A percentile compares a stretch with the other conserved stretches of the same genome.
phyloP scores from a whole-genome alignment of 1,140 invertebrate species.

The Rhysida immarginata region DNA sequence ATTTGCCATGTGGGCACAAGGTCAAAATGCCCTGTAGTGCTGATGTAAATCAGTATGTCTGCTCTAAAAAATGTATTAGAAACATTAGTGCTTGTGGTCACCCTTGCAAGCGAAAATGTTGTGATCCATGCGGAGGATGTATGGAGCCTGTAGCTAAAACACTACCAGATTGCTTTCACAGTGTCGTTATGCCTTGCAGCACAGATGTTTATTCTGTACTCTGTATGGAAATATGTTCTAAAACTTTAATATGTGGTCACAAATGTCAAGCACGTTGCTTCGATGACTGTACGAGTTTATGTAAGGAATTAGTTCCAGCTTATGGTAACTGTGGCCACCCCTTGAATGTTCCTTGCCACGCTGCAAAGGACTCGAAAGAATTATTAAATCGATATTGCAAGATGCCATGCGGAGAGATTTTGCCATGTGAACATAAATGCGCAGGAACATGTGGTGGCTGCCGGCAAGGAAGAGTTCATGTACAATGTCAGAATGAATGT shows the following conservation, averaged over 20 bases:
- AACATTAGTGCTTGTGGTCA: constrained; percentile 1
- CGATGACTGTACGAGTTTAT: constrained; percentile 19
- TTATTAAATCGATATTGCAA: constrained; percentile 24
- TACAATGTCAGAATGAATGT: constrained; percentile 41
- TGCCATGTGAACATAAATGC: constrained; percentile 42
- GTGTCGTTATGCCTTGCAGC: constrained; percentile 10
- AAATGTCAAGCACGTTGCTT: constrained; percentile 19
- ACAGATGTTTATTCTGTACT: neutral
- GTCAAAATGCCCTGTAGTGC: no score
- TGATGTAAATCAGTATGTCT: no score
- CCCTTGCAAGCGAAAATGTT: neutral
- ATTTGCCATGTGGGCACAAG: neutral
- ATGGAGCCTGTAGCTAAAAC: neutral
- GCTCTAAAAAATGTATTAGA: no score
- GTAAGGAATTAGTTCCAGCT: constrained; percentile 9
- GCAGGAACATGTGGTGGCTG: constrained; percentile 41
- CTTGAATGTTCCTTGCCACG: neutral
- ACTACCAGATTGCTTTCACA: neutral
- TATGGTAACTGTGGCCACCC: constrained; percentile 3
- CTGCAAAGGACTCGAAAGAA: neutral
- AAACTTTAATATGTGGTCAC: constrained; percentile 15
- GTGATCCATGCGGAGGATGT: constrained; percentile 3
- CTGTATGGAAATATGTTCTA: neutral
- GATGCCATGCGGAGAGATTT: constrained; percentile 28
- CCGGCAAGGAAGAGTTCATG: constrained; percentile 43